Evolutionary conservation across 2,797 vertebrate species (phyloP).

Genomic region (Mycteria americana): DNA sequence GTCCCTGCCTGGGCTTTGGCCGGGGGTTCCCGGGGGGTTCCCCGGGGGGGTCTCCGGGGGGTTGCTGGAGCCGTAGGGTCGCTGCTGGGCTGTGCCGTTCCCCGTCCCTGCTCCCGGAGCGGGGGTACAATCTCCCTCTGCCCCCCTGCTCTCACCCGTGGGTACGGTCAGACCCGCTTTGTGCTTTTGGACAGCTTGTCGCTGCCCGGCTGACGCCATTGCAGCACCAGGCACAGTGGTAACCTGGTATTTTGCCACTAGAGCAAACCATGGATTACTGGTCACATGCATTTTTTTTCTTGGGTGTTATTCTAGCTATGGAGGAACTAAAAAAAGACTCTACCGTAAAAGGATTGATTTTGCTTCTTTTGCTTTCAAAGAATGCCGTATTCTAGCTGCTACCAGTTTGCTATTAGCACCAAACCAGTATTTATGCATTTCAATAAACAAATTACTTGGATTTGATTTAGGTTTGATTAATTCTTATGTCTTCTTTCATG

Average conservation of each 20-base stretch:
- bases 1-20: background rate
- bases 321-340: background rate
- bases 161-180: fast-evolving
- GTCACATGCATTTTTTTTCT: background rate
- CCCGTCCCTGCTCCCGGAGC: background rate
- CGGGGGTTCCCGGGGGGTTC: fast-evolving
- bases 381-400: background rate
- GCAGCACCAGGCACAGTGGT: background rate
- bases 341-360: background rate
- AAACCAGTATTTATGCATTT: background rate
- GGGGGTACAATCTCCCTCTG: background rate
- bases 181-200: background rate
- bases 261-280: background rate
- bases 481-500: background rate
- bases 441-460: background rate
- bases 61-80: fast-evolving
- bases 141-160: background rate
- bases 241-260: fast-evolving
- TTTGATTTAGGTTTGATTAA: background rate
- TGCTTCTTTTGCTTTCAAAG: background rate
- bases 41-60: background rate
- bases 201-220: background rate
- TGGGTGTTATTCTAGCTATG: background rate
- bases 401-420: background rate
- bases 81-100: background rate